These are phyloP conservation scores for Trichomalopsis sarcophagae DNA, from an alignment of 1,140 invertebrate species.

Conservation along the genomic window DNA sequence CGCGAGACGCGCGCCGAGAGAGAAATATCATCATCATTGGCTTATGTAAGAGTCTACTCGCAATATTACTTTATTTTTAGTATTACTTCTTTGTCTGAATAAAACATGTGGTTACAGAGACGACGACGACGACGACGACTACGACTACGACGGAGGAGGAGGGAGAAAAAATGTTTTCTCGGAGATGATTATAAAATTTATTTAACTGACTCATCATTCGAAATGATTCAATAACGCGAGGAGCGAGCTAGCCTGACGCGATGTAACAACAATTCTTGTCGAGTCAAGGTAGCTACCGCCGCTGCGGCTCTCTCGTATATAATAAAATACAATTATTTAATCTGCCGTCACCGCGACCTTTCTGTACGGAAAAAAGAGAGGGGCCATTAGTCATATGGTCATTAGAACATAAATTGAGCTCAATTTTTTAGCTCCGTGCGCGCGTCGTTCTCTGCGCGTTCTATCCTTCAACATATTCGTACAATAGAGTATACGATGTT, in stretches of 20 bases:
- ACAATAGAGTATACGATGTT: background rate
- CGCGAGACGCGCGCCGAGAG: background rate
- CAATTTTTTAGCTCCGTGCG: conserved; percentile 18
- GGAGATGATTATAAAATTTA: conserved; percentile 44
- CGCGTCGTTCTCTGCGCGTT: background rate
- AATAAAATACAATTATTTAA: conserved; percentile 53
- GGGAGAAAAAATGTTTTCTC: conserved; percentile 27
- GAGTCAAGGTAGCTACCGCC: conserved; percentile 20
- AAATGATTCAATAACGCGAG: conserved; percentile 28
- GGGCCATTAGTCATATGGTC: conserved; percentile 27
- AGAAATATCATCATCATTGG: background rate
- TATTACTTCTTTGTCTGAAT: conserved; percentile 30
- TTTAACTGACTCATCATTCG: conserved; percentile 40
- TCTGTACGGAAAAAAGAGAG: background rate
- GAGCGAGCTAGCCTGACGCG: conserved; percentile 22
- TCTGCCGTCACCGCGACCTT: conserved; percentile 13
- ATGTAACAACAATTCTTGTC: conserved; percentile 42
- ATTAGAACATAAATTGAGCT: conserved; percentile 41
- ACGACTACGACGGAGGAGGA: no score
- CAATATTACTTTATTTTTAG: conserved; percentile 11
- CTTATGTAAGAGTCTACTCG: background rate
- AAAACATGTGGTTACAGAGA: background rate
- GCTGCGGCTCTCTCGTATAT: background rate
- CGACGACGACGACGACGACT: background rate
- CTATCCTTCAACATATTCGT: background rate